Percentiles rank a stretch among this genome's conserved stretches.
Conservation (phyloP, 2,797 vertebrate genomes). For the Lepilemur septentrionalis region DNA sequence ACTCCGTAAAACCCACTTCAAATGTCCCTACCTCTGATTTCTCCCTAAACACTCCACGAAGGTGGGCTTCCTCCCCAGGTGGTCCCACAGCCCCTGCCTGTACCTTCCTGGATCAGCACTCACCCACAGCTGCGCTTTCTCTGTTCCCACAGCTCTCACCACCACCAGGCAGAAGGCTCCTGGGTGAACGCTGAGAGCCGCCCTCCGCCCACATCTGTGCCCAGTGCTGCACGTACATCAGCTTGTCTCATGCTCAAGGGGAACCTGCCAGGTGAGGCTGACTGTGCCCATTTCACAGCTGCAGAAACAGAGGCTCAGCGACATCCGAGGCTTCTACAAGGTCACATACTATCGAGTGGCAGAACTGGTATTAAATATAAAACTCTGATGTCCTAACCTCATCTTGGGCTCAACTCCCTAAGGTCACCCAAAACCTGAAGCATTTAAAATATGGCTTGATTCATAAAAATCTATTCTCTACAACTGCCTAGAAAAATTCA, state of each 20-base stretch:
- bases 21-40: neutral
- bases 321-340: neutral
- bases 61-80: neutral
- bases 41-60: neutral
- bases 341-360: rapidly evolving
- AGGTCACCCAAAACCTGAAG: neutral
- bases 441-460: conserved; percentile 9
- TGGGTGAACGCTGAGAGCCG: neutral
- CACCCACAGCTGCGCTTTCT: neutral
- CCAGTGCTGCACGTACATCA: neutral
- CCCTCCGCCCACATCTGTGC: neutral
- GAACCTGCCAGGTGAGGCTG: neutral
- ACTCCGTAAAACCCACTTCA: neutral
- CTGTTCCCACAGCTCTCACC: neutral
- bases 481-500: neutral
- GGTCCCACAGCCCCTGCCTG: neutral
- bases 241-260: neutral
- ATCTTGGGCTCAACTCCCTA: neutral
- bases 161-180: neutral
- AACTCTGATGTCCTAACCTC: neutral
- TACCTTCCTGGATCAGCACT: neutral
- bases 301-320: neutral
- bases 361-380: neutral
- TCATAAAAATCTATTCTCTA: conserved; percentile 12
- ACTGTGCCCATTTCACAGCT: neutral